Conservation (phyloP, 2,797 vertebrate genomes). For the Pampus argenteus region DNA sequence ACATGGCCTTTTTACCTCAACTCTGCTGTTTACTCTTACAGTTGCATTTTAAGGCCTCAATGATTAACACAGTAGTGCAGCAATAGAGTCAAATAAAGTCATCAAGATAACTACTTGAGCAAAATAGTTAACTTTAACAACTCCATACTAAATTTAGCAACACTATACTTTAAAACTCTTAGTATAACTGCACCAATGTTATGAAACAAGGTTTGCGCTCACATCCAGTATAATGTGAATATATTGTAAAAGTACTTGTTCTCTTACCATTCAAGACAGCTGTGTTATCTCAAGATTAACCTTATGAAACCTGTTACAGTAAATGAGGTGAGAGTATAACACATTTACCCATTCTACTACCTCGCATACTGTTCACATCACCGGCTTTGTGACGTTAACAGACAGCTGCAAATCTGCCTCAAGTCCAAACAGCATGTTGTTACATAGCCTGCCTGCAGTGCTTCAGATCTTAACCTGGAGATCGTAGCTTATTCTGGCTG, state of each 20-base stretch:
- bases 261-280: background rate
- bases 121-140: too few species aligned
- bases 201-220: background rate
- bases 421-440: conserved; percentile 26
- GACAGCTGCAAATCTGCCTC: conserved; percentile 39
- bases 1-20: conserved; percentile 36
- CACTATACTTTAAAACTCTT: too few species aligned
- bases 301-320: background rate
- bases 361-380: background rate
- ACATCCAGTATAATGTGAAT: background rate
- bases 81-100: too few species aligned
- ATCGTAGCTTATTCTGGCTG: conserved; percentile 98
- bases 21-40: conserved; percentile 27
- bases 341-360: background rate
- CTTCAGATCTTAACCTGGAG: conserved; percentile 89
- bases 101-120: too few species aligned
- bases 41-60: background rate
- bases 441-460: conserved; percentile 30
- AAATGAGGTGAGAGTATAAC: conserved; percentile 20
- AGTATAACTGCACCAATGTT: background rate
- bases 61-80: conserved; percentile 7
- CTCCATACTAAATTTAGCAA: too few species aligned
- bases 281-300: conserved; percentile 3
- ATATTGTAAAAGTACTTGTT: background rate
- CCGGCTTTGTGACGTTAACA: conserved; percentile 20